Evolutionary conservation across 2,797 vertebrate species (phyloP).

Genomic region (Oreonectes daqikongensis): DNA sequence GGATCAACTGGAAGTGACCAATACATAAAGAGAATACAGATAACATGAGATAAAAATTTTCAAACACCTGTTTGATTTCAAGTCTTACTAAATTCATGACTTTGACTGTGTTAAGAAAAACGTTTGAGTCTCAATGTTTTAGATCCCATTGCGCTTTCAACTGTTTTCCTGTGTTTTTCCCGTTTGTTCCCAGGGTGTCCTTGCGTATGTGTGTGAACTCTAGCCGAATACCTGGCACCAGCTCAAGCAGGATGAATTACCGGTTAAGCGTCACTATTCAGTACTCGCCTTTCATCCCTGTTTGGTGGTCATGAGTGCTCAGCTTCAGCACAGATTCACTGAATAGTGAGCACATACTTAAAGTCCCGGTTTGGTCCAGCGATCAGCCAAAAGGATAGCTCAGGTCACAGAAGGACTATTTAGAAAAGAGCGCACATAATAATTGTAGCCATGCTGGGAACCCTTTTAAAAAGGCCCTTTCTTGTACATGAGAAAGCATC

Average conservation of each 20-base stretch:
- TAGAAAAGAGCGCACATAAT: constrained; percentile 40
- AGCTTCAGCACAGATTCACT: constrained; percentile 35
- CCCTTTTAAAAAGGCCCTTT: constrained; percentile 8
- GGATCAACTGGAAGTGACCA: too few relatives aligned
- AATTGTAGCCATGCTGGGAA: constrained; percentile 37
- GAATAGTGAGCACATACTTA: constrained; percentile 47
- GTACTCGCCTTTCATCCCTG: constrained; percentile 43
- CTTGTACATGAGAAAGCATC: constrained; percentile 39
- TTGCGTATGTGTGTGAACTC: constrained; percentile 53
- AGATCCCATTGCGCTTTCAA: constrained; percentile 13
- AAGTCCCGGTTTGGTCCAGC: constrained; percentile 44
- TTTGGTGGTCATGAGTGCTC: constrained; percentile 48
- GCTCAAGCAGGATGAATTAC: constrained; percentile 69
- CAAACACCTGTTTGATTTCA: too few relatives aligned
- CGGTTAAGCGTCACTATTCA: constrained; percentile 55
- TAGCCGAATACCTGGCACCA: constrained; percentile 61
- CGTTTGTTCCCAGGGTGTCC: constrained; percentile 44
- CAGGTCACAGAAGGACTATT: constrained; percentile 20
- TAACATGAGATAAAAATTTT: too few relatives aligned
- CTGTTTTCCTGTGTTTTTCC: constrained; percentile 52
- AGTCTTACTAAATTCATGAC: too few relatives aligned
- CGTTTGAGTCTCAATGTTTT: background rate
- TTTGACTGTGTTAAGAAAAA: too few relatives aligned
- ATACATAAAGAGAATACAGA: too few relatives aligned
- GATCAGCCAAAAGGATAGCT: constrained; percentile 39